Conservation (phyloP, 2,797 vertebrate genomes). For the Pangasius mekongensis region DNA sequence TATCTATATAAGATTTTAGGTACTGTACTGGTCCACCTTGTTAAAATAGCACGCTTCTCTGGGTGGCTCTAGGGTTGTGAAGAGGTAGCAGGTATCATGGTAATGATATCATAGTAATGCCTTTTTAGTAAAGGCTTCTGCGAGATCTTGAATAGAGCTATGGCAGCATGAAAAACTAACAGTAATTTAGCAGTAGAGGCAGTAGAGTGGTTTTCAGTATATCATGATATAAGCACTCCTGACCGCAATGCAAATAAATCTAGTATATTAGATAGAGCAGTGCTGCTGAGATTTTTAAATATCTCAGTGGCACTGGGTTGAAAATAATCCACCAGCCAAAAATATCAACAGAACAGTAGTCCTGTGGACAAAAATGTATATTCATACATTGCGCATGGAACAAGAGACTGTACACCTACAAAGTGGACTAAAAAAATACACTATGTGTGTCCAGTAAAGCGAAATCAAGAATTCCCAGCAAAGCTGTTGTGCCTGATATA, state of each 20-base stretch:
- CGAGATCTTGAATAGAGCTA: not conserved
- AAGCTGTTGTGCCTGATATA: not conserved
- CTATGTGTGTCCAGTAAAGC: not conserved
- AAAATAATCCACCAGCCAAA: not conserved
- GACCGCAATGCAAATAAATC: slow-evolving; percentile 3
- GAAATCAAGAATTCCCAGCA: not conserved
- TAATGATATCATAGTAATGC: not conserved
- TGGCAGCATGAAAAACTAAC: not conserved
- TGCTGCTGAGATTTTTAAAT: slow-evolving; percentile 1
- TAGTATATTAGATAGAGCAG: not conserved
- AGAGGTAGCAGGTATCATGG: not conserved
- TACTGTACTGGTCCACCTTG: not conserved
- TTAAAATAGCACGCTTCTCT: not conserved
- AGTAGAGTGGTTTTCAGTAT: not conserved
- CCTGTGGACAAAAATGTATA: not conserved
- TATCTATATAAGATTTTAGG: not conserved
- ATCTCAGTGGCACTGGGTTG: not conserved
- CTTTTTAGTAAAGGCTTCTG: no score
- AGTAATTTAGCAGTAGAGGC: not conserved
- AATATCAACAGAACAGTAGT: not conserved
- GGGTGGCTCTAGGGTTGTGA: not conserved
- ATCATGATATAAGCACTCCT: not conserved
- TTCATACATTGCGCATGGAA: not conserved
- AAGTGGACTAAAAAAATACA: not conserved
- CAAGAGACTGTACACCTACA: not conserved